These are phyloP conservation scores for Leptobrachium leishanense DNA, from an alignment of 2,113 vertebrate genomes.

Conservation along the genomic window DNA sequence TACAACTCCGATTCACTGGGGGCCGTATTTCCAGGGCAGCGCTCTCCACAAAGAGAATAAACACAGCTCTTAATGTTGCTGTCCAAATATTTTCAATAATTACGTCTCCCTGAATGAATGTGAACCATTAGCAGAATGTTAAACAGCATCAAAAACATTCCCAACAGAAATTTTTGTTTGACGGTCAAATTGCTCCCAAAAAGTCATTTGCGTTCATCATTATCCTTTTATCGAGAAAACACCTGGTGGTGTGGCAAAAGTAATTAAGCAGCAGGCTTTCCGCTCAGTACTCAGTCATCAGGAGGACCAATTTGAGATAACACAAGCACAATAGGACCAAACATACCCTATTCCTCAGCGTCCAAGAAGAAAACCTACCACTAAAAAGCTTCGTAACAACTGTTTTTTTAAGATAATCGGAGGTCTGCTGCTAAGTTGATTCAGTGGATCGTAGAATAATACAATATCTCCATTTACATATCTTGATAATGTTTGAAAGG, in stretches of 20 bases:
- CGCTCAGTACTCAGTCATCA: constrained; percentile 51
- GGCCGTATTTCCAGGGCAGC: constrained; percentile 13
- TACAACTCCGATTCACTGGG: constrained; percentile 3
- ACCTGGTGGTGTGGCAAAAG: constrained; percentile 53
- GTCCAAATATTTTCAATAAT: constrained; percentile 37
- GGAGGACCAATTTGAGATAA: constrained; percentile 32
- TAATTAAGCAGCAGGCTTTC: constrained; percentile 22
- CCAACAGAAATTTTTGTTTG: constrained; percentile 49
- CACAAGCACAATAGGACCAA: constrained; percentile 46
- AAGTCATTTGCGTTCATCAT: constrained; percentile 53
- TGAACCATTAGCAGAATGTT: constrained; percentile 24
- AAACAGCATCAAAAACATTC: constrained; percentile 31
- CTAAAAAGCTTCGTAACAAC: not conserved
- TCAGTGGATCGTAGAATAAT: constrained; percentile 6
- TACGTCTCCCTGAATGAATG: constrained; percentile 3
- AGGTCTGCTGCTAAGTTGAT: constrained; percentile 10
- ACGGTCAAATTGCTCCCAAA: constrained; percentile 45
- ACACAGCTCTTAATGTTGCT: constrained; percentile 26
- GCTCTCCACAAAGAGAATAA: constrained; percentile 26
- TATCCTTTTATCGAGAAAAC: constrained; percentile 55
- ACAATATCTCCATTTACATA: constrained; percentile 27
- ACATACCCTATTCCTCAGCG: constrained; percentile 37
- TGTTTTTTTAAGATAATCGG: constrained; percentile 39
- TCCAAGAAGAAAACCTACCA: constrained; percentile 39
- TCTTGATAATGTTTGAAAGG: not conserved